phyloP scores from a whole-genome alignment of 2,888 invertebrate genomes.

The Idaea dimidiata region DNA sequence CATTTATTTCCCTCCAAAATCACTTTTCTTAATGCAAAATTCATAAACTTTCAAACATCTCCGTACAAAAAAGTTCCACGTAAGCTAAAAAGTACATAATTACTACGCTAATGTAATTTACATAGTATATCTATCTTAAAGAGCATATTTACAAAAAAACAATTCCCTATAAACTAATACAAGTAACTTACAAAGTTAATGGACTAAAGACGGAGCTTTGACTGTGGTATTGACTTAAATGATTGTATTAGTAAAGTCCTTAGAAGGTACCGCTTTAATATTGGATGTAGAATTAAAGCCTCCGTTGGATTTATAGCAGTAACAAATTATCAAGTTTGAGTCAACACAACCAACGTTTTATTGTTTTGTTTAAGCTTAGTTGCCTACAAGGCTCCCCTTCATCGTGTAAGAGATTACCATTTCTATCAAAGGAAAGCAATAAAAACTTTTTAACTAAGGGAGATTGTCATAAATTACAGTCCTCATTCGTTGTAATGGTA shows the following conservation, averaged over 20 bases:
- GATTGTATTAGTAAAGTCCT: constrained; percentile 6
- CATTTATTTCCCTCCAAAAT: background rate
- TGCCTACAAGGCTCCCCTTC: constrained; percentile 29
- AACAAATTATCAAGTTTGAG: constrained; percentile 42
- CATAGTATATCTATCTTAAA: too few species aligned
- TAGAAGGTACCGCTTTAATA: constrained; percentile 31
- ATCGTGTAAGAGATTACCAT: constrained; percentile 29
- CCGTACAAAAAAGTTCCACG: background rate
- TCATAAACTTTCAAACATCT: background rate
- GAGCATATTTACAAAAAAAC: too few species aligned
- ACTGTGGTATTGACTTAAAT: background rate
- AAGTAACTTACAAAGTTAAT: too few species aligned
- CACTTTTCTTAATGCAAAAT: background rate
- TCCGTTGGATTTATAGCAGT: constrained; percentile 43
- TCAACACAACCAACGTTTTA: constrained; percentile 31
- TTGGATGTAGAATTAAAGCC: constrained; percentile 42
- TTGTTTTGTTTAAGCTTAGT: constrained; percentile 33
- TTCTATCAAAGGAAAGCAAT: constrained; percentile 37
- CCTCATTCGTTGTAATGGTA: constrained; percentile 22
- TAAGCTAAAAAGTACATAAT: too few species aligned
- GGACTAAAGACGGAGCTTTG: too few species aligned
- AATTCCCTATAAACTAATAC: too few species aligned
- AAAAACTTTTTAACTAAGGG: constrained; percentile 41
- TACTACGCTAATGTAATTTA: too few species aligned
- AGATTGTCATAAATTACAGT: constrained; percentile 38